Evolutionary conservation across 2,888 invertebrate species (phyloP).

Genomic region (Chloroclystis v-ata): DNA sequence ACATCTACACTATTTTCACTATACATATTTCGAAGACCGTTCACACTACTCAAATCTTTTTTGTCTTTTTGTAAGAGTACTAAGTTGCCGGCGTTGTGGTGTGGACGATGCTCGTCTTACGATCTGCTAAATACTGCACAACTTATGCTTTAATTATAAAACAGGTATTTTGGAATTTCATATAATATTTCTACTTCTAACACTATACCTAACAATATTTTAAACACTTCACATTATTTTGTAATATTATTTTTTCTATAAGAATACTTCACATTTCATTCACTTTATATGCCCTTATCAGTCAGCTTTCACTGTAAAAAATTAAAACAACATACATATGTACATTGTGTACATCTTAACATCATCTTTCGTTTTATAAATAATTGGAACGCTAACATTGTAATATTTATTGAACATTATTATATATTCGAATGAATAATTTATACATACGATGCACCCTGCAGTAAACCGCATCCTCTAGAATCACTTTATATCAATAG

Average conservation of each 20-base stretch:
- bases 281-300: no score
- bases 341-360: no score
- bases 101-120: slow-evolving; percentile 9
- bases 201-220: slow-evolving; percentile 47
- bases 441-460: no score
- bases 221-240: slow-evolving; percentile 38
- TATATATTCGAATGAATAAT: no score
- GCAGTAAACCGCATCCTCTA: no score
- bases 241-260: slow-evolving; percentile 31
- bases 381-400: no score
- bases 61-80: no score
- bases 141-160: slow-evolving; percentile 74
- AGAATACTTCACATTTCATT: slow-evolving; percentile 11
- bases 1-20: slow-evolving; percentile 25
- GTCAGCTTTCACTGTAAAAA: no score
- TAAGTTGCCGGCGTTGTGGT: neutral
- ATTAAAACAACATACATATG: no score
- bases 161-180: slow-evolving; percentile 75
- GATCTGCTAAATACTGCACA: slow-evolving; percentile 51
- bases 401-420: no score
- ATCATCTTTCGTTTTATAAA: no score
- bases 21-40: slow-evolving; percentile 29
- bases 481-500: no score
- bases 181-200: slow-evolving; percentile 62
- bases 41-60: slow-evolving; percentile 4